Percentiles rank a stretch among this genome's conserved stretches.
phyloP scores from a whole-genome alignment of 1,140 invertebrate species.

The Trigoniulus corallinus region DNA sequence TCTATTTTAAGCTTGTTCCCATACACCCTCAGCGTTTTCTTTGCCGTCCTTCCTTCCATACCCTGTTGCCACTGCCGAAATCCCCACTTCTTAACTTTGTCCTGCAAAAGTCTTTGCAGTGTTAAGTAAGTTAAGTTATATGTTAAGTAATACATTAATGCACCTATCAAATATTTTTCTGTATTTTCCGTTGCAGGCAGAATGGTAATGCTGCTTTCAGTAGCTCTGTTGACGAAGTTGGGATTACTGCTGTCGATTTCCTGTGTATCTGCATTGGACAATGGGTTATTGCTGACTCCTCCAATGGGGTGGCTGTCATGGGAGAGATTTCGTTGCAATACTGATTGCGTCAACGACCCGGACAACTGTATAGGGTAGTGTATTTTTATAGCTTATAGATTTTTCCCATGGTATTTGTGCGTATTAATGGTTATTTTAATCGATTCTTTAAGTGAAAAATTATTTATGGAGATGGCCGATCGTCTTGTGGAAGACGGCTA shows the following conservation, averaged over 20 bases:
- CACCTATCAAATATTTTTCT: too few relatives aligned
- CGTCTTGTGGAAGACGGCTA: constrained; percentile 76
- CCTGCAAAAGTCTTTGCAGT: too few relatives aligned
- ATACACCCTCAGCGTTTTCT: too few relatives aligned
- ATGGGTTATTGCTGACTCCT: constrained; percentile 47
- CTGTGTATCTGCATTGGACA: constrained; percentile 38
- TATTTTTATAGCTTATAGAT: not conserved
- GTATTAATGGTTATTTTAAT: not conserved
- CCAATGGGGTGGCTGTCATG: constrained; percentile 26
- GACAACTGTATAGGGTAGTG: constrained; percentile 17
- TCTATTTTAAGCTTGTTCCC: too few relatives aligned
- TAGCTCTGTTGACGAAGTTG: too few relatives aligned
- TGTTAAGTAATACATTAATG: too few relatives aligned
- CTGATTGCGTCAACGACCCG: constrained; percentile 22
- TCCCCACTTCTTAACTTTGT: too few relatives aligned
- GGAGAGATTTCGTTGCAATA: constrained; percentile 29
- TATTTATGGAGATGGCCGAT: constrained; percentile 85
- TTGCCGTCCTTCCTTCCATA: too few relatives aligned
- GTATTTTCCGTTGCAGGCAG: too few relatives aligned
- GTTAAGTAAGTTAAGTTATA: too few relatives aligned
- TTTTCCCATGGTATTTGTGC: not conserved
- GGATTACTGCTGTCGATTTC: not conserved
- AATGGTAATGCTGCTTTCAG: too few relatives aligned
- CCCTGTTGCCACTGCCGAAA: too few relatives aligned
- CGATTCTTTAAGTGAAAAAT: constrained; percentile 51